phyloP scores from a whole-genome alignment of 1,140 invertebrate genomes.

The Meteorus sp. region DNA sequence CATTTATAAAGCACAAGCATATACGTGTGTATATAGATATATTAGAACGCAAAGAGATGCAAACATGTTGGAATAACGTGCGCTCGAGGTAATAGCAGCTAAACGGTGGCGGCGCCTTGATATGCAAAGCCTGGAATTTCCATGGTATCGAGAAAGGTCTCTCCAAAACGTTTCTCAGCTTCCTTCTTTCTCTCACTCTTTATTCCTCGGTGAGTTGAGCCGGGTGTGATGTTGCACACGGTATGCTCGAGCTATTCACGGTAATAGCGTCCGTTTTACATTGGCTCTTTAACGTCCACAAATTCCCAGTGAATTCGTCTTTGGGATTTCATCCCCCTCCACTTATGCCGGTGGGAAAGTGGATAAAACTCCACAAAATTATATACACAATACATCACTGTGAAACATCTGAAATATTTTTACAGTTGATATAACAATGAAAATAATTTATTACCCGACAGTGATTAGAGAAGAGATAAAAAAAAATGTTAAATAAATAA shows the following conservation, averaged over 20 bases:
- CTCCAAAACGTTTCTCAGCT: slow-evolving; percentile 1
- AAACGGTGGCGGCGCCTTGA: slow-evolving; percentile 40
- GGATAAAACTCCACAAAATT: neutral
- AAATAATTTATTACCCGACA: neutral
- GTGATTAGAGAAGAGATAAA: too few relatives aligned
- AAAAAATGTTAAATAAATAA: neutral
- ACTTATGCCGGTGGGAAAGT: neutral
- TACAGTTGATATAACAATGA: too few relatives aligned
- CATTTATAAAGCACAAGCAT: too few relatives aligned
- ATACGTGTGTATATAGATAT: too few relatives aligned
- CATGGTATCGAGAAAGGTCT: slow-evolving; percentile 18
- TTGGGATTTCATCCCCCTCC: slow-evolving; percentile 9
- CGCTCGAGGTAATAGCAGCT: slow-evolving; percentile 34
- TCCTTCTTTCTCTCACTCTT: neutral
- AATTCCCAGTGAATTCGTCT: slow-evolving; percentile 31
- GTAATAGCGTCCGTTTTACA: slow-evolving; percentile 37
- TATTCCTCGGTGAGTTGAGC: slow-evolving; percentile 6
- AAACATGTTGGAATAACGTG: slow-evolving; percentile 9
- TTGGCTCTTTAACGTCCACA: slow-evolving; percentile 32
- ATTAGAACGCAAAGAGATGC: too few relatives aligned
- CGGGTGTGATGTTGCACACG: slow-evolving; percentile 12
- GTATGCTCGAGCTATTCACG: slow-evolving; percentile 31
- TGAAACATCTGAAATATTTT: too few relatives aligned
- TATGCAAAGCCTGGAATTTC: slow-evolving; percentile 40
- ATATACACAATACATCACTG: neutral